phyloP scores from a whole-genome alignment of 2,888 invertebrate genomes.

The Belgica antarctica region DNA sequence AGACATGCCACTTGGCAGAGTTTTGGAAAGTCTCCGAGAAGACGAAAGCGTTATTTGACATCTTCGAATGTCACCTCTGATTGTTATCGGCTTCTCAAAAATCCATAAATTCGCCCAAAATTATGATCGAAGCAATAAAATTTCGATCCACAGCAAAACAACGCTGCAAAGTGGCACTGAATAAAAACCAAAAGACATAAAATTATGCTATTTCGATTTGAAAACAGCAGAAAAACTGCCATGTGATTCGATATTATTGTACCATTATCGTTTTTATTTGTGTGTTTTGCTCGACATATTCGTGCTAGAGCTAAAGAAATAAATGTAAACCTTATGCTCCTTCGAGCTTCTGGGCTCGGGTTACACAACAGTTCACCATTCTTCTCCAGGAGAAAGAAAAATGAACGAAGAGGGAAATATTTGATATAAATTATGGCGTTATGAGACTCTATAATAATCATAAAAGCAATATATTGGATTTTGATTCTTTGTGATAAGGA shows the following conservation, averaged over 20 bases:
- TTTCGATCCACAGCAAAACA: not conserved
- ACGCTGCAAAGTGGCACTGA: conserved; percentile 11
- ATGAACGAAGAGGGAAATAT: not conserved
- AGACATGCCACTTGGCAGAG: too few relatives aligned
- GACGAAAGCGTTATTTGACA: too few relatives aligned
- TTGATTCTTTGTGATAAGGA: conserved; percentile 13
- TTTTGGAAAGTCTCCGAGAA: too few relatives aligned
- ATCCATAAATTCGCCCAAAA: not conserved
- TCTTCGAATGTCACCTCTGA: too few relatives aligned
- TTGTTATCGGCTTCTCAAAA: not conserved
- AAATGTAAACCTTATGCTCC: conserved; percentile 22
- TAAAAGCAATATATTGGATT: conserved; percentile 21
- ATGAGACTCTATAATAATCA: conserved; percentile 28
- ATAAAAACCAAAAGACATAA: conserved; percentile 34
- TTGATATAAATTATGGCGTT: conserved; percentile 21
- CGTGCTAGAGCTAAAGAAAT: not conserved
- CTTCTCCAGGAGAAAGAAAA: not conserved
- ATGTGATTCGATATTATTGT: conserved; percentile 38
- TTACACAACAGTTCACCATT: conserved; percentile 9
- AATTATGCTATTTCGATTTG: conserved; percentile 25
- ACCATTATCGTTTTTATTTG: conserved; percentile 20
- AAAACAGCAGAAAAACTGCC: conserved; percentile 17
- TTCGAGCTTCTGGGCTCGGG: not conserved
- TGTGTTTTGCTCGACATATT: not conserved
- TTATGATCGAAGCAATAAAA: not conserved